Conservation (phyloP, 2,113 vertebrate genomes). For the Apodemus sylvaticus region DNA sequence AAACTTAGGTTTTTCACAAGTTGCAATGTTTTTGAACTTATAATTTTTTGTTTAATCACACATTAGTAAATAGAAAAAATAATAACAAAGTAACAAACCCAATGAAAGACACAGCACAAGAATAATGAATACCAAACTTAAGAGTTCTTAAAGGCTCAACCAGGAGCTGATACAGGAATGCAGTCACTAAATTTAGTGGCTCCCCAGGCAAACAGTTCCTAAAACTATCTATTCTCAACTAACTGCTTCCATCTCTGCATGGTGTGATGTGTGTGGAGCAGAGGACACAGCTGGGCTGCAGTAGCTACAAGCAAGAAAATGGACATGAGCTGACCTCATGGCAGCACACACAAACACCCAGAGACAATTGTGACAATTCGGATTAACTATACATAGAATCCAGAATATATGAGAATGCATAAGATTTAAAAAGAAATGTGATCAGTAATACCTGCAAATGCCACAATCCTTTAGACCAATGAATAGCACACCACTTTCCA, state of each 20-base stretch:
- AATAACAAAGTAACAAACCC: constrained; percentile 23
- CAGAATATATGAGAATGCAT: background rate
- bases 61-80: constrained; percentile 41
- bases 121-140: background rate
- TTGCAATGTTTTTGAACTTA: constrained; percentile 23
- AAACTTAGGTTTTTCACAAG: constrained; percentile 41
- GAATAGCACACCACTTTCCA: constrained; percentile 17
- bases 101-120: background rate
- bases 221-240: constrained; percentile 47
- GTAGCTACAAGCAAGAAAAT: background rate
- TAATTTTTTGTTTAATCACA: constrained; percentile 43
- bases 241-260: background rate
- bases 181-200: constrained; percentile 14
- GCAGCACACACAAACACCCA: background rate
- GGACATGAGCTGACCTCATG: background rate
- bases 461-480: constrained; percentile 4
- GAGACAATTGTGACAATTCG: background rate
- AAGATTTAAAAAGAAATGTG: background rate
- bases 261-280: accelerated
- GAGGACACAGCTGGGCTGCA: background rate
- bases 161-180: background rate
- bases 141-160: background rate
- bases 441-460: constrained; percentile 32
- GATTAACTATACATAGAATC: constrained; percentile 22
- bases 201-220: constrained; percentile 7